phyloP scores from a whole-genome alignment of 2,797 vertebrate species.

The Babyrousa celebensis region DNA sequence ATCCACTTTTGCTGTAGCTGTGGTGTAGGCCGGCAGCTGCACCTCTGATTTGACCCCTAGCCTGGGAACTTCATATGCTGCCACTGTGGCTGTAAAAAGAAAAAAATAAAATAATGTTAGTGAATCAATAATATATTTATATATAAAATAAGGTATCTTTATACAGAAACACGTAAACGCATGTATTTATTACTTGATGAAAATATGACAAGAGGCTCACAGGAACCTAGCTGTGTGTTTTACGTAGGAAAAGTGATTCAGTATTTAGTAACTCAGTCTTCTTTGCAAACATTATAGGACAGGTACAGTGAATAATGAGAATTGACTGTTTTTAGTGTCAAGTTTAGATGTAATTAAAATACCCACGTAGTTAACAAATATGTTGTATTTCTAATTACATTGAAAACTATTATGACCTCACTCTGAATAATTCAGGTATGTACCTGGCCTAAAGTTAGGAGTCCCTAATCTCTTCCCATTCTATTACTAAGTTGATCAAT shows the following conservation, averaged over 20 bases:
- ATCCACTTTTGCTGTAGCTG: too few relatives aligned
- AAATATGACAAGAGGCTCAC: not conserved
- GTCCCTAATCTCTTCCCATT: not conserved
- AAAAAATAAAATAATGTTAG: not conserved
- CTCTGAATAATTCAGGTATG: slow-evolving; percentile 47
- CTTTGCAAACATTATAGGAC: not conserved
- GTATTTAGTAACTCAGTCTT: not conserved
- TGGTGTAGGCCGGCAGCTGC: too few relatives aligned
- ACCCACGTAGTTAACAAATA: not conserved
- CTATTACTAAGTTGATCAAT: not conserved
- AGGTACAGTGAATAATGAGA: not conserved
- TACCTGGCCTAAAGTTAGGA: not conserved
- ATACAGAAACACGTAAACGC: not conserved
- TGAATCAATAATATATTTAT: not conserved
- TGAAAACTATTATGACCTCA: not conserved
- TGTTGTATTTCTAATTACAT: not conserved
- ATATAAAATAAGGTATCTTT: not conserved
- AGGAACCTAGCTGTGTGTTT: not conserved
- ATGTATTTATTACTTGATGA: not conserved
- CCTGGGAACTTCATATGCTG: too few relatives aligned
- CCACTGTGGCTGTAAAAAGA: too few relatives aligned
- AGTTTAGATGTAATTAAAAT: slow-evolving; percentile 28
- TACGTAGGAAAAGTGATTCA: not conserved
- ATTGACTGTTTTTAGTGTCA: slow-evolving; percentile 43
- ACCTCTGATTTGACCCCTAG: too few relatives aligned